Evolutionary conservation across 2,888 invertebrate genomes (phyloP).

Genomic region (Hemicrepidius hirtus): DNA sequence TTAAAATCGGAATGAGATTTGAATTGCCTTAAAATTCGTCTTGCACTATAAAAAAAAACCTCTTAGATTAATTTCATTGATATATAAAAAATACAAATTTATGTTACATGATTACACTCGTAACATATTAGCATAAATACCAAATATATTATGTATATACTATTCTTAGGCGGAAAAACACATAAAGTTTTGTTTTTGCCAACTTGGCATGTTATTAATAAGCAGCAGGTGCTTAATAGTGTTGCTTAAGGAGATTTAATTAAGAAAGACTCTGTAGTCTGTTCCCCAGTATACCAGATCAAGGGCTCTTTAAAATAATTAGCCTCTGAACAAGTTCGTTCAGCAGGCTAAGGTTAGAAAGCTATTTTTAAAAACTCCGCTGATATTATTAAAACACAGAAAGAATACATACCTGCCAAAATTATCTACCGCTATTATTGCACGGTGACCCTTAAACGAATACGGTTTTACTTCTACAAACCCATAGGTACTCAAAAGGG

Average conservation of each 20-base stretch:
- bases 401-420: constrained; percentile 74
- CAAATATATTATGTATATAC: constrained; percentile 46
- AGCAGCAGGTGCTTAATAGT: constrained; percentile 52
- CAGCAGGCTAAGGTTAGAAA: constrained; percentile 32
- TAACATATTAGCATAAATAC: constrained; percentile 43
- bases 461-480: constrained; percentile 78
- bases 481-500: constrained; percentile 77
- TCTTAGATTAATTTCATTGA: too few species aligned
- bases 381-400: constrained; percentile 36
- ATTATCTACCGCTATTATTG: constrained; percentile 78
- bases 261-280: constrained; percentile 45
- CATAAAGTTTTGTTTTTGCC: constrained; percentile 51
- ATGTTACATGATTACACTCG: not conserved
- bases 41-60: constrained; percentile 62
- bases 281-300: constrained; percentile 40
- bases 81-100: not conserved
- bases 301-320: constrained; percentile 52
- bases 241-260: constrained; percentile 49
- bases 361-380: constrained; percentile 36
- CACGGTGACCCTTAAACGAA: constrained; percentile 71
- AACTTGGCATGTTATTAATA: constrained; percentile 51
- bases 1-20: constrained; percentile 60
- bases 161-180: constrained; percentile 49
- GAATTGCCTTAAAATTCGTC: constrained; percentile 62
- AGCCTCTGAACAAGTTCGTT: constrained; percentile 44